Conservation (phyloP, 2,888 invertebrate genomes). For the Junonia oenone region DNA sequence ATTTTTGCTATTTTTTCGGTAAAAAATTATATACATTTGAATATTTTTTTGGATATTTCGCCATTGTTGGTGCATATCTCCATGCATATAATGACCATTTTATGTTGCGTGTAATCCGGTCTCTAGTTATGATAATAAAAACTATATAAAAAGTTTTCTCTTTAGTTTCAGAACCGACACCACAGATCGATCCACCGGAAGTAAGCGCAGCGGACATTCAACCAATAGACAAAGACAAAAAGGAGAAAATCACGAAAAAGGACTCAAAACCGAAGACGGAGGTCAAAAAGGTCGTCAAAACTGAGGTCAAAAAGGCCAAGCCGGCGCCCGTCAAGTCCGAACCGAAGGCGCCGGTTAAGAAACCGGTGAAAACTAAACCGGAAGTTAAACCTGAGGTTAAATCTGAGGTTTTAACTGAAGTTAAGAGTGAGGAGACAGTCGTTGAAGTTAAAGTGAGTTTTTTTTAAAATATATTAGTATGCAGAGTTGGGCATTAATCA, state of each 20-base stretch:
- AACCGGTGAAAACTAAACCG: conserved; percentile 33
- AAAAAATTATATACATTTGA: no score
- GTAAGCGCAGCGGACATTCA: conserved; percentile 56
- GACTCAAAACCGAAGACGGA: conserved; percentile 35
- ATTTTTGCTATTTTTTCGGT: no score
- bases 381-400: not conserved
- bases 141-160: not conserved
- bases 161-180: conserved; percentile 39
- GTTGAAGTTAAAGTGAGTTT: conserved; percentile 37
- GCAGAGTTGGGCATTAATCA: no score
- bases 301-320: conserved; percentile 38
- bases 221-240: conserved; percentile 40
- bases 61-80: no score
- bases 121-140: no score
- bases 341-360: conserved; percentile 40
- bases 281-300: conserved; percentile 35
- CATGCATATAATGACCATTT: no score
- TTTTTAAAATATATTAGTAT: no score
- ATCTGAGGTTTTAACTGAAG: conserved; percentile 38
- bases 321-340: conserved; percentile 36
- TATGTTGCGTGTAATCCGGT: no score
- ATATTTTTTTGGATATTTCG: no score
- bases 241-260: conserved; percentile 34
- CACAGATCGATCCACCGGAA: conserved; percentile 54
- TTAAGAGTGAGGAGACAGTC: conserved; percentile 18